phyloP scores from a whole-genome alignment of 2,888 invertebrate genomes.

The Philonicus albiceps region DNA sequence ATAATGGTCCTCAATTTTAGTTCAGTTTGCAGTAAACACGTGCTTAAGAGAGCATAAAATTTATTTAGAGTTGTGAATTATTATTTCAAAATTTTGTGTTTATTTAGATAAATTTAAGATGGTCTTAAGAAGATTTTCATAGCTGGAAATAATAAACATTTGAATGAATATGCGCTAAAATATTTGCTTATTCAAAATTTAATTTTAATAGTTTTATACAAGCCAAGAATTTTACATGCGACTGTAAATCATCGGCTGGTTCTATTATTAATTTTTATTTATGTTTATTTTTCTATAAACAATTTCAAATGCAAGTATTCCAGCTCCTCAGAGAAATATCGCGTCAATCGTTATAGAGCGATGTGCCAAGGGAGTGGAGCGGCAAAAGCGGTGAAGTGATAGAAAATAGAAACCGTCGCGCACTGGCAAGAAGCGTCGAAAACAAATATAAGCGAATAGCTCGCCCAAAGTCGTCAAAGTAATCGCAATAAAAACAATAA shows the following conservation, averaged over 20 bases:
- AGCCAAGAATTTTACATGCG: not conserved
- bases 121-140: no score
- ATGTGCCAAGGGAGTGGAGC: not conserved
- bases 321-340: not conserved
- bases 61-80: no score
- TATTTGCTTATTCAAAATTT: not conserved
- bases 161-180: no score
- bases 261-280: not conserved
- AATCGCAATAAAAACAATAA: conserved; percentile 10
- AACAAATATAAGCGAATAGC: not conserved
- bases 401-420: not conserved
- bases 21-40: no score
- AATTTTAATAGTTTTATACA: not conserved
- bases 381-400: not conserved
- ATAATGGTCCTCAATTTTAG: no score
- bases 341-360: not conserved
- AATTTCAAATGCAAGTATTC: conserved; percentile 1
- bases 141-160: no score
- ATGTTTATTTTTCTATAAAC: not conserved
- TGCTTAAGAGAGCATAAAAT: no score
- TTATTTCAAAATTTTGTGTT: no score
- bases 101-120: no score
- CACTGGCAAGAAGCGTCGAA: not conserved
- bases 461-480: conserved; percentile 8
- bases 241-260: not conserved